A percentile compares a stretch with the other conserved stretches of the same genome.
phyloP scores from a whole-genome alignment of 2,888 invertebrate species.

The Leuctra nigra region DNA sequence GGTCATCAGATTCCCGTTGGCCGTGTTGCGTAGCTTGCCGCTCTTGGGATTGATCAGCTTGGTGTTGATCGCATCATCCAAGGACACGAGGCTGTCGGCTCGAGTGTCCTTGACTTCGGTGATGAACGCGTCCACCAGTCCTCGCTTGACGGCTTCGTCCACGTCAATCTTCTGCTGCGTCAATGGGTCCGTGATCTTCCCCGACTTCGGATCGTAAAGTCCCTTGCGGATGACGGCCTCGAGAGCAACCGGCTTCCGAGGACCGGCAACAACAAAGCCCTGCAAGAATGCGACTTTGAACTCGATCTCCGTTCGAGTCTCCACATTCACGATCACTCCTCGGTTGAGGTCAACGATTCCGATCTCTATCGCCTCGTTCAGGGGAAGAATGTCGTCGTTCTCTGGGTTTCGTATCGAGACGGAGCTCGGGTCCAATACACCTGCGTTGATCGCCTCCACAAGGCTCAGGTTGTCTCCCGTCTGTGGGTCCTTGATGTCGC shows the following conservation, averaged over 20 bases:
- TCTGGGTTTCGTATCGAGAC: constrained; percentile 66
- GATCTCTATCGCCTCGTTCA: constrained; percentile 74
- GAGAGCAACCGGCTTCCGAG: constrained; percentile 66
- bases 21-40: constrained; percentile 66
- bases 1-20: constrained; percentile 60
- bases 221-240: constrained; percentile 67
- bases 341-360: constrained; percentile 69
- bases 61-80: constrained; percentile 65
- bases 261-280: constrained; percentile 61
- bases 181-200: constrained; percentile 64
- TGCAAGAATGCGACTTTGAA: constrained; percentile 63
- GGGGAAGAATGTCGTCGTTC: constrained; percentile 65
- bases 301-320: constrained; percentile 60
- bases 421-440: constrained; percentile 70
- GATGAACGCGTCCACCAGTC: constrained; percentile 73
- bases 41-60: constrained; percentile 61
- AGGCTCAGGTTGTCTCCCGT: constrained; percentile 59
- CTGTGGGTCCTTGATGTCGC: constrained; percentile 53
- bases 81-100: constrained; percentile 60
- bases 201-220: constrained; percentile 60
- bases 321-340: constrained; percentile 62
- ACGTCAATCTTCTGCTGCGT: constrained; percentile 65
- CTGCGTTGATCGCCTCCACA: constrained; percentile 68
- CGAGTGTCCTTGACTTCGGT: constrained; percentile 73
- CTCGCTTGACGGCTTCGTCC: constrained; percentile 68